phyloP scores from a whole-genome alignment of 2,888 invertebrate species.

The Eupithecia dodoneata region DNA sequence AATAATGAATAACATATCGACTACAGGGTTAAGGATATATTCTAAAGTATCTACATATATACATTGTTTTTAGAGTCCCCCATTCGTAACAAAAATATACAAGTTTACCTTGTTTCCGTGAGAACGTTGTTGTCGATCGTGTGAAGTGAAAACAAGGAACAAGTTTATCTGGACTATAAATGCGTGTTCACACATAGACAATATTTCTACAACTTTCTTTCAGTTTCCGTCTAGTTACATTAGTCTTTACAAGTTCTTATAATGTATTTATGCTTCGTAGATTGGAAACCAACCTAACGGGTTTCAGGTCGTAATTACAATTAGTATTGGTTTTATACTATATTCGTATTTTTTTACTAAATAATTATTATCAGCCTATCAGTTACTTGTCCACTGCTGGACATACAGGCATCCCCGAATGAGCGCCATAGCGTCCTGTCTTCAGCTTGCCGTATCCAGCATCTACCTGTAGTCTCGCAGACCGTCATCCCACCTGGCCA shows the following conservation, averaged over 20 bases:
- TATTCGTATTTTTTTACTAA: no score
- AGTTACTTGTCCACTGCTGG: no score
- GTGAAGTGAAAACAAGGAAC: conserved; percentile 55
- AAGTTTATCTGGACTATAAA: conserved; percentile 43
- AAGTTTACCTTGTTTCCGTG: conserved; percentile 39
- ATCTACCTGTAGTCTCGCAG: no score
- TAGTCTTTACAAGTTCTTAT: neutral
- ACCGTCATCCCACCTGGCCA: no score
- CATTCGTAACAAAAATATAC: conserved; percentile 15
- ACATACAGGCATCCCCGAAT: no score
- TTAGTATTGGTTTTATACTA: no score
- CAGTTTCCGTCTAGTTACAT: neutral
- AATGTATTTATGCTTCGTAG: no score
- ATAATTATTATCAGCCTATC: no score
- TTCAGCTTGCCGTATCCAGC: no score
- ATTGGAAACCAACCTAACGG: no score
- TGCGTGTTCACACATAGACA: conserved; percentile 12
- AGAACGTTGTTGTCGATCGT: conserved; percentile 49
- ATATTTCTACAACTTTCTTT: conserved; percentile 1
- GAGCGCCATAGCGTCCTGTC: no score
- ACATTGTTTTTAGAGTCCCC: conserved; percentile 12
- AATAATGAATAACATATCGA: neutral
- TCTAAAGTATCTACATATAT: neutral
- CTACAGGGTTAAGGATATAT: neutral
- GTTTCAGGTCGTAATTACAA: no score